phyloP scores from a whole-genome alignment of 2,113 vertebrate species.

The Oreochromis tanganicae region DNA sequence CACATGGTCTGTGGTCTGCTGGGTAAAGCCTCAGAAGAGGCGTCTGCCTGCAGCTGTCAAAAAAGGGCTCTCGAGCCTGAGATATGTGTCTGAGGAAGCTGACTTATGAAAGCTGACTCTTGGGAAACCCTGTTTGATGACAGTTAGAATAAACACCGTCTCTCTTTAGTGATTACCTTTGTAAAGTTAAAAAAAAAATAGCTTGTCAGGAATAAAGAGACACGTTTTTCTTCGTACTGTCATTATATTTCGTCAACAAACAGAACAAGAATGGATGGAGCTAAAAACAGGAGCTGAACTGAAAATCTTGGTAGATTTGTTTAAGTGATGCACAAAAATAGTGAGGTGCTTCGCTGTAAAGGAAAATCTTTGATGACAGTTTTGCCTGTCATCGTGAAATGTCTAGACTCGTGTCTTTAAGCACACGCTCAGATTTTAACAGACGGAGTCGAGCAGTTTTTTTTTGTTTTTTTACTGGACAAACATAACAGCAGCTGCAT shows the following conservation, averaged over 20 bases:
- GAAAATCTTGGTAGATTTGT: not conserved
- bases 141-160: not conserved
- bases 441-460: not conserved
- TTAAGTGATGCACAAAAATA: not conserved
- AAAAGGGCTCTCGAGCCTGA: not conserved
- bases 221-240: not conserved
- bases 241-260: not conserved
- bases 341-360: not conserved
- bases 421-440: not conserved
- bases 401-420: not conserved
- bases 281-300: not conserved
- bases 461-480: not conserved
- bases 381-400: not conserved
- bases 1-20: conserved; percentile 25
- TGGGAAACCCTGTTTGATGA: not conserved
- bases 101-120: not conserved
- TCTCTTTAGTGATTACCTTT: not conserved
- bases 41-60: not conserved
- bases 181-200: not conserved
- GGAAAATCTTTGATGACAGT: not conserved
- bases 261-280: not conserved
- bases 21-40: conserved; percentile 11
- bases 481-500: not conserved
- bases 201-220: not conserved
- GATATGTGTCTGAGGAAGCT: not conserved